Evolutionary conservation across 2,797 vertebrate species (phyloP), one percentile per base, ranked within the genome.

Genomic region (Artibeus jamaicensis): DNA sequence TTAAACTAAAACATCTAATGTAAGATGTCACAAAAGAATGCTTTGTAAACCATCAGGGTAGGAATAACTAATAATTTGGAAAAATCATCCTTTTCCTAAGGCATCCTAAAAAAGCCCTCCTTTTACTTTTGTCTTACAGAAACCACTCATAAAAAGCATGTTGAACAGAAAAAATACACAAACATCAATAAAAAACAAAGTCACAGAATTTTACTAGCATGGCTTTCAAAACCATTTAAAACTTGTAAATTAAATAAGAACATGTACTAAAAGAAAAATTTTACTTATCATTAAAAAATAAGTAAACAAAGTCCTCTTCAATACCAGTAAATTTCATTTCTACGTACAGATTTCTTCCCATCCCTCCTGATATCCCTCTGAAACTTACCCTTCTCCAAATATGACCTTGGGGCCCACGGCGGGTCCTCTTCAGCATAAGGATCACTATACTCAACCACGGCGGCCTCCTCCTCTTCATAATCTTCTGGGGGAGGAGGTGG

Each of bases 371-470:
- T 2, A 11, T 0, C 5, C 50, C 70, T 84, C 65, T 67, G 77
- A 83, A 19, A 98, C 97, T 76, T 94, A 99, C 99, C 99, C 99
- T 99, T 99, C 98, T 99, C 99, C 98, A 99, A 97, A 97, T 99
- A 99, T 91, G 44, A 99, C 74, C 99, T 98, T 0, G 99, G 99
- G 46, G 99, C 99, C 99, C 99, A 99, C 0, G 99, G 99, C 0
- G 99, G 99, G 97, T 99, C 99, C 97, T 99, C 99, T 97, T 99
- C 99, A 0, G 99, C 99, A 6, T 99, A 99, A 0, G 99, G 99
- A 97, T 99, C 99, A 0, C 99, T 99, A 98, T 99, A 99, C 98
- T 99, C 99, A 96, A 99, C 99, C 98, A 99, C 99, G 0, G 99
- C 99, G 7, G 99, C 99, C 97, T 99, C 99, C 67, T 99, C 99